Percentiles rank a stretch among this genome's conserved stretches.
Conservation (phyloP, 2,888 invertebrate genomes). For the Caradrina clavipalpis region DNA sequence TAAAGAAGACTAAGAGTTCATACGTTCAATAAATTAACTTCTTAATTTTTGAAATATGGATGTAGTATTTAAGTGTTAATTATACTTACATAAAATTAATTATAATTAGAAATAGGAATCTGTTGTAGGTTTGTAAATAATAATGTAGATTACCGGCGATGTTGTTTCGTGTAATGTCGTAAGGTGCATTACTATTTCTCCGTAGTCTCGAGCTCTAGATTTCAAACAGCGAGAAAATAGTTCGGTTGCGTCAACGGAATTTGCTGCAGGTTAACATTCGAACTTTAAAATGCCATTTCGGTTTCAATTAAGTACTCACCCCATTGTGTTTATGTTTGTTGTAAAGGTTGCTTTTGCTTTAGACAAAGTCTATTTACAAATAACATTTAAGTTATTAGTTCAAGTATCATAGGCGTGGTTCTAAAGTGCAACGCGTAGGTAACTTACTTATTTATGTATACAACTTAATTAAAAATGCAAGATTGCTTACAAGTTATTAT, state of each 20-base stretch:
- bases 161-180: constrained; percentile 63
- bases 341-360: constrained; percentile 63
- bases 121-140: constrained; percentile 51
- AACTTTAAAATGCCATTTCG: constrained; percentile 62
- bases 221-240: constrained; percentile 64
- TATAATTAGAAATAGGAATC: constrained; percentile 15
- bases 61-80: constrained; percentile 5
- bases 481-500: not conserved
- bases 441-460: not conserved
- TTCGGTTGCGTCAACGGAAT: constrained; percentile 64
- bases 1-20: not conserved
- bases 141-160: constrained; percentile 53
- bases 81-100: constrained; percentile 18
- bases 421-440: not conserved
- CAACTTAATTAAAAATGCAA: constrained; percentile 1
- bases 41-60: constrained; percentile 11
- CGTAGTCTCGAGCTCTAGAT: constrained; percentile 63
- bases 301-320: constrained; percentile 52
- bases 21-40: constrained; percentile 15
- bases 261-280: constrained; percentile 57
- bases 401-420: constrained; percentile 30
- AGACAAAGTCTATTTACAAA: constrained; percentile 45
- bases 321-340: constrained; percentile 55
- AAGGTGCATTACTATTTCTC: constrained; percentile 61
- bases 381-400: constrained; percentile 19